Base-by-base conservation (phyloP, 2,888 invertebrate genomes). In the Dyspetes luteomarginatus region DNA sequence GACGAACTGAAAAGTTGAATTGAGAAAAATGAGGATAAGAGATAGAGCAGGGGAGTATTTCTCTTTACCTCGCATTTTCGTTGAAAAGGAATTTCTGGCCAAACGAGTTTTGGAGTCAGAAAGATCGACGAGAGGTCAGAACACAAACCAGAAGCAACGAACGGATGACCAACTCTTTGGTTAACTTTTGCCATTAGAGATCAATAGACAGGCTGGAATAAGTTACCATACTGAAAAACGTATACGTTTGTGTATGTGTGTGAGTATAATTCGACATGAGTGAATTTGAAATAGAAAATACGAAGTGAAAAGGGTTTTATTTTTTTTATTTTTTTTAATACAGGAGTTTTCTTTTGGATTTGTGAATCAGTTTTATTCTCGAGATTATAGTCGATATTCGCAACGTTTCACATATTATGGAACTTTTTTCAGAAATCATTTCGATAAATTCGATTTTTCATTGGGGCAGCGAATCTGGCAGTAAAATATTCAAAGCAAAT, bases 1-100 rank as follows among this genome's bases (percentile, higher is more conserved):
- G 26, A 43, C 43, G n/a, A 15, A 24, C 48, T 24, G 22, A 60
- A 58, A 71, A 71, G 71, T 71, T 71, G 48, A 28, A 36, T 30
- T 24, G 22, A 22, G 45, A 62, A 7, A 2, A 17, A 7, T 19
- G 50, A 22, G 15, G 15, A 15, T 17, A 28, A 45, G 22, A 48
- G 56, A 71, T 5, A 7, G 58, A 58, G 30, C 9, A 41, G 36
- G 12, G 36, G 12, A 36, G 36, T 12, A 36, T 36, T 9, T 12
- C 28, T 19, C 43, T 45, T 43, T 43, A 43, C 17, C 56, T 69
- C 68, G 68, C 36, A 12, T 56, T 69, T 24, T 26, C 41, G 41
- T 68, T 68, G 41, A 4, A 12, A 41, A 43, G 41, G 7, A 36
- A 36, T 9, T 5, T 36, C 55, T 12, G 12, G 5, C 41, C 41